Base-by-base conservation (phyloP, 2,797 vertebrate species). In the Amblyopsis hoosieri region DNA sequence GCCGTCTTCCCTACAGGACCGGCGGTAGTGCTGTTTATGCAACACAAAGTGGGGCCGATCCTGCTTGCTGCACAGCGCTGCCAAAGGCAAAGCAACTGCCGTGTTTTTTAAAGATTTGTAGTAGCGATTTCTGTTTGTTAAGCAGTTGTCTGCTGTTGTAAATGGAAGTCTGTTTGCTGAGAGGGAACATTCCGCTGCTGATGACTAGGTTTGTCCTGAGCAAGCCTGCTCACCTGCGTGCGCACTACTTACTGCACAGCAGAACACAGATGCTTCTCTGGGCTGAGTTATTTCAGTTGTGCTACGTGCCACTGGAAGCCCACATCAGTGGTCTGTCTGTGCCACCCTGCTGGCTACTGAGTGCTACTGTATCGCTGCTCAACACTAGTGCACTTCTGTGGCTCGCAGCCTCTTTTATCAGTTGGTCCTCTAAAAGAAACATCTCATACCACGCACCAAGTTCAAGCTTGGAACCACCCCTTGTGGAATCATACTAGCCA, bases 301-400 rank as follows among this genome's bases (percentile, higher is more conserved):
- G 8, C 9, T 15, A 14, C 57, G 6, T 64, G 62, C 4, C 13
- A 75, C 62, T 53, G 62, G 33, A 42, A 53, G 62, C 57, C 55
- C 68, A 12, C 61, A 75, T 82, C 81, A 80, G 84, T 79, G 80
- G 75, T 78, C 66, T 75, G 79, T 82, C 66, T 76, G 86, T 76
- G 81, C 56, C 72, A 76, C 65, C 49, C 17, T 10, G 12, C 17
- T 3, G 6, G 19, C n/a, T 15, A 45, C 14, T 12, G 42, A 10
- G 8, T 2, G 31, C 71, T 74, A 74, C 77, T 83, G 74, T 80
- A 75, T 60, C 74, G 69, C 78, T 37, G 31, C 23, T 19, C 15
- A 53, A 53, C 15, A 23, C 29, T 54, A 12, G 12, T 15, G 11
- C 14, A 17, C 7, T 17, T 19, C 10, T 14, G 51, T 37, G 33